These are phyloP conservation scores for Hydra vulgaris DNA, from an alignment of 30 jellyfish, hydroid and myxozoan genomes.

Conservation along the genomic window DNA sequence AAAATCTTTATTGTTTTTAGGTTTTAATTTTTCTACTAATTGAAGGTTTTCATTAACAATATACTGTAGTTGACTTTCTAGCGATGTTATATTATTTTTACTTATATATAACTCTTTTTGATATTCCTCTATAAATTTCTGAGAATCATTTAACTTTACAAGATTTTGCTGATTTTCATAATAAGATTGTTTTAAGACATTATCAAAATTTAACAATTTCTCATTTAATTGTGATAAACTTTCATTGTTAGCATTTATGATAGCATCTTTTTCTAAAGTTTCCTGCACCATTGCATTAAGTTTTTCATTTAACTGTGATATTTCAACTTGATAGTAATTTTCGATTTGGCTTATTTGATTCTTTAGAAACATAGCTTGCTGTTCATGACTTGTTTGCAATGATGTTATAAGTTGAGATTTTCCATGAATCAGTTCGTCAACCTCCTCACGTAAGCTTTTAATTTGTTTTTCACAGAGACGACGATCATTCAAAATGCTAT, in stretches of 20 bases:
- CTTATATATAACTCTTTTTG: not conserved
- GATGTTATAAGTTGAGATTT: conserved; percentile 15
- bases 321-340: conserved; percentile 3
- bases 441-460: conserved; percentile 26
- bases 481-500: not conserved
- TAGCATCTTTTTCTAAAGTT: not conserved
- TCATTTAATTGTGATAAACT: not conserved
- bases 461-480: conserved; percentile 15
- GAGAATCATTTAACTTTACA: not conserved
- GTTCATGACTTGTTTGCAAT: conserved; percentile 1
- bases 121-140: not conserved
- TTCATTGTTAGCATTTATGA: not conserved
- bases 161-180: not conserved
- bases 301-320: not conserved
- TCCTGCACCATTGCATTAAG: not conserved
- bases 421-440: conserved; percentile 25
- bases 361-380: not conserved
- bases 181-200: not conserved
- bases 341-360: not conserved
- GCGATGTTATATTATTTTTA: not conserved
- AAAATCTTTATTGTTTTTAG: conserved; percentile 1
- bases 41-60: not conserved
- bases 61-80: not conserved
- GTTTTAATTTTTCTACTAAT: conserved; percentile 4
- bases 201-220: not conserved